phyloP scores from a whole-genome alignment of 1,140 invertebrate species.

The Venturia canescens region DNA sequence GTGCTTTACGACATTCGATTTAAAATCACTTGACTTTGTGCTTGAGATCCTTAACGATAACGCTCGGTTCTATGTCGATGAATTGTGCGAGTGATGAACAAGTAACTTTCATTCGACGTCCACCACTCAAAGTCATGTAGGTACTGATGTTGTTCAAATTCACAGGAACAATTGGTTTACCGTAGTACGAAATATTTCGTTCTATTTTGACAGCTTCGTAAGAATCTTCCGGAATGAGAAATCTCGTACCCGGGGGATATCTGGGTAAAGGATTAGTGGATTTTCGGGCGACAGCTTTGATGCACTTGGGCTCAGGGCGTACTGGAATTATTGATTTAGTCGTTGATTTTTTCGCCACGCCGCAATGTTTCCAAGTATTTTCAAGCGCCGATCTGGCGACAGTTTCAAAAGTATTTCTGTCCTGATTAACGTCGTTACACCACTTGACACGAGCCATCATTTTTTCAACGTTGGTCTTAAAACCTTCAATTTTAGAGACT shows the following conservation, averaged over 20 bases:
- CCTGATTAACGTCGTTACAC: neutral
- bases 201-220: neutral
- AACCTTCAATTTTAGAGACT: conserved; percentile 62
- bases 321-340: conserved; percentile 54
- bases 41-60: conserved; percentile 46
- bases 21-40: conserved; percentile 4
- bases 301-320: conserved; percentile 40
- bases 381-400: conserved; percentile 13
- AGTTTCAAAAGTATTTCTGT: conserved; percentile 22
- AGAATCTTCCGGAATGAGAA: conserved; percentile 35
- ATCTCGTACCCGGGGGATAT: conserved; percentile 55
- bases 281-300: conserved; percentile 71
- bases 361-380: conserved; percentile 46
- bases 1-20: neutral
- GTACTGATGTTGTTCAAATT: conserved; percentile 65
- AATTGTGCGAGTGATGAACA: conserved; percentile 67
- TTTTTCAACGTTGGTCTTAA: conserved; percentile 58
- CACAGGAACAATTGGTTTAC: conserved; percentile 55
- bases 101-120: conserved; percentile 65
- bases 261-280: conserved; percentile 68
- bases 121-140: conserved; percentile 68
- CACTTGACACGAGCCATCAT: conserved; percentile 48
- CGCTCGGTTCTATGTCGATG: conserved; percentile 68
- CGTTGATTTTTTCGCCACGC: conserved; percentile 72
- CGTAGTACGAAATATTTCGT: conserved; percentile 64